Percentiles rank a stretch among this genome's conserved stretches.
Evolutionary conservation across 2,113 vertebrate species (phyloP).

Genomic region (Passer montanus): DNA sequence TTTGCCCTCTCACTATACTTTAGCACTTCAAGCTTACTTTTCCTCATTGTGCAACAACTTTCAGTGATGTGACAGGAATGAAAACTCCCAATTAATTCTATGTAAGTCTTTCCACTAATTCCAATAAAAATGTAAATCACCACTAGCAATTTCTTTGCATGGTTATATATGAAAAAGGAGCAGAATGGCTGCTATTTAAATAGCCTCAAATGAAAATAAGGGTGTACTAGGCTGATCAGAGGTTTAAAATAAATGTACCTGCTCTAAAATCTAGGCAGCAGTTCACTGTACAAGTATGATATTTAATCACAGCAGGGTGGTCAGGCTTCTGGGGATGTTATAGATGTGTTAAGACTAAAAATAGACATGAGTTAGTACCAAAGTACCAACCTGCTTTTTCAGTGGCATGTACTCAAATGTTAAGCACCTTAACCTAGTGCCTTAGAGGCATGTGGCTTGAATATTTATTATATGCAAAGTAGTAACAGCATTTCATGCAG

Average conservation of each 20-base stretch:
- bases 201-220: not conserved
- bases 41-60: not conserved
- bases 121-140: slow-evolving; percentile 56
- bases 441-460: not conserved
- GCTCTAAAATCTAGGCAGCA: not conserved
- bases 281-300: slow-evolving; percentile 7
- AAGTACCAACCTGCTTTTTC: slow-evolving; percentile 32
- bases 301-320: slow-evolving; percentile 54
- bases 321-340: slow-evolving; percentile 6
- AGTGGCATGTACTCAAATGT: not conserved
- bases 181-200: slow-evolving; percentile 17
- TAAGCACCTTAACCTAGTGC: slow-evolving; percentile 16
- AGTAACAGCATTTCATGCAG: not conserved
- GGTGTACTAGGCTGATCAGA: not conserved
- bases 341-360: slow-evolving; percentile 35
- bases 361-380: slow-evolving; percentile 25
- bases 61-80: not conserved
- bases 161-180: slow-evolving; percentile 5
- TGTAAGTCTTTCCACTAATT: slow-evolving; percentile 11
- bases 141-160: slow-evolving; percentile 2
- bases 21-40: not conserved
- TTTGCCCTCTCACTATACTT: not conserved
- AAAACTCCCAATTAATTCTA: slow-evolving; percentile 15
- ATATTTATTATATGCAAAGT: slow-evolving; percentile 12
- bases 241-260: slow-evolving; percentile 29